Percentiles rank a stretch among this genome's conserved stretches.
Conservation (phyloP, 2,888 invertebrate genomes). For the Mylabris sibirica region DNA sequence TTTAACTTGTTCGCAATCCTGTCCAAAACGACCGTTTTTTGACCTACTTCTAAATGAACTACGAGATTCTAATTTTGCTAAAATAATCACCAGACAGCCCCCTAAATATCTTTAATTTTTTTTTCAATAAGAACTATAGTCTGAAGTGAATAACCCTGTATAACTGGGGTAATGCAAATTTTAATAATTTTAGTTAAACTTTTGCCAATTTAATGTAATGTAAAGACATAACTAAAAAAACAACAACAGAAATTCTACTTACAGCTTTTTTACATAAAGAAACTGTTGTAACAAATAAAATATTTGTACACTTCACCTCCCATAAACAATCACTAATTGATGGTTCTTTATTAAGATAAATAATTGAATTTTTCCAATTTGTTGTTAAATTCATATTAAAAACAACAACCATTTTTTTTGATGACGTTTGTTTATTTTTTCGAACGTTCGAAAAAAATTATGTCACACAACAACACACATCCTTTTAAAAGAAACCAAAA, state of each 20-base stretch:
- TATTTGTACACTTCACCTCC: slow-evolving; percentile 44
- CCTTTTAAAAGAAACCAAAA: not conserved
- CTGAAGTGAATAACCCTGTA: no score
- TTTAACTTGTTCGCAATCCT: no score
- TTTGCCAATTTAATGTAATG: not conserved
- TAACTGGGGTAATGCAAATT: no score
- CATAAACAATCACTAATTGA: slow-evolving; percentile 57
- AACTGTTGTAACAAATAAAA: slow-evolving; percentile 51
- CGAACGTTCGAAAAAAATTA: not conserved
- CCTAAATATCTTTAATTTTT: no score
- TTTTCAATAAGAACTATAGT: no score
- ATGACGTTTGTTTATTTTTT: not conserved
- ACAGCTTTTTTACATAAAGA: slow-evolving; percentile 51
- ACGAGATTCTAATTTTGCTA: no score
- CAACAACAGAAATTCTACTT: slow-evolving; percentile 36
- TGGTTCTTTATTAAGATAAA: slow-evolving; percentile 42
- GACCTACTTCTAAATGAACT: no score
- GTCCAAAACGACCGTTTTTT: no score
- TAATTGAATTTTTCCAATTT: slow-evolving; percentile 37
- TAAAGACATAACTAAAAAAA: not conserved
- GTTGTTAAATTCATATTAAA: slow-evolving; percentile 34
- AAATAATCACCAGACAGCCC: no score
- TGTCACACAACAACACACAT: no score
- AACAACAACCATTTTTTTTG: slow-evolving; percentile 45
- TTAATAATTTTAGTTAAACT: not conserved